Conservation (phyloP, 2,797 vertebrate genomes). For the Carapus acus region DNA sequence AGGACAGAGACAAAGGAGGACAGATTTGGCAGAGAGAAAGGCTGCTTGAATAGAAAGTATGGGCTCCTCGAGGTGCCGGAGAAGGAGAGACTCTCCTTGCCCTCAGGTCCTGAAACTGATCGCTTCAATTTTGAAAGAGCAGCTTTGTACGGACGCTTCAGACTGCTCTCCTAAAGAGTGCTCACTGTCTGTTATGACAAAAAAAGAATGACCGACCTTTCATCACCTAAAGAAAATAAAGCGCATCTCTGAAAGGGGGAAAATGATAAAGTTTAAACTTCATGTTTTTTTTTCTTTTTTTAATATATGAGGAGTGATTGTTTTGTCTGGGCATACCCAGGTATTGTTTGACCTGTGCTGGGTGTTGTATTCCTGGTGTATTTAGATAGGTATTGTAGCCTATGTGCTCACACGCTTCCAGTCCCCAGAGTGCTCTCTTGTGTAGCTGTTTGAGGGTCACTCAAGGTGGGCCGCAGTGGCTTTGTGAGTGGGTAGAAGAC, state of each 20-base stretch:
- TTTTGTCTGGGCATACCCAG: conserved; percentile 47
- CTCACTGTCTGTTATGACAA: conserved; percentile 65
- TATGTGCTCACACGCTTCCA: conserved; percentile 45
- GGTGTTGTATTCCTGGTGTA: conserved; percentile 54
- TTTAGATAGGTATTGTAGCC: conserved; percentile 45
- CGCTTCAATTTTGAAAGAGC: conserved; percentile 52
- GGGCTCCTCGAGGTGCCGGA: conserved; percentile 51
- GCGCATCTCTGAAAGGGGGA: conserved; percentile 40
- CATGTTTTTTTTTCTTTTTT: conserved; percentile 51
- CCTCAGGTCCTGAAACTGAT: conserved; percentile 65
- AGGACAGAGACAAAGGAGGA: conserved; percentile 36
- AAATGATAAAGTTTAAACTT: conserved; percentile 52
- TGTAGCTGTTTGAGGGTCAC: conserved; percentile 48
- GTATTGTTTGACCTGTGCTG: conserved; percentile 45
- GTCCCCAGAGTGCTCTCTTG: conserved; percentile 52
- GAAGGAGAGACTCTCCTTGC: conserved; percentile 52
- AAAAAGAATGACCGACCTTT: conserved; percentile 57
- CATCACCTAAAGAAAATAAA: conserved; percentile 61
- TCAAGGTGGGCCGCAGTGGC: conserved; percentile 52
- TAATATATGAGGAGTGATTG: conserved; percentile 47
- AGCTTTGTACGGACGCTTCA: conserved; percentile 56
- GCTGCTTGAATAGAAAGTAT: conserved; percentile 36
- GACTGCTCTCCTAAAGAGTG: conserved; percentile 54
- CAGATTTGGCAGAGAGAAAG: conserved; percentile 20
- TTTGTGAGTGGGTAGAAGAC: conserved; percentile 50